Evolutionary conservation across 2,797 vertebrate species (phyloP), one percentile per base, ranked within the genome.

Genomic region (Saguinus oedipus): DNA sequence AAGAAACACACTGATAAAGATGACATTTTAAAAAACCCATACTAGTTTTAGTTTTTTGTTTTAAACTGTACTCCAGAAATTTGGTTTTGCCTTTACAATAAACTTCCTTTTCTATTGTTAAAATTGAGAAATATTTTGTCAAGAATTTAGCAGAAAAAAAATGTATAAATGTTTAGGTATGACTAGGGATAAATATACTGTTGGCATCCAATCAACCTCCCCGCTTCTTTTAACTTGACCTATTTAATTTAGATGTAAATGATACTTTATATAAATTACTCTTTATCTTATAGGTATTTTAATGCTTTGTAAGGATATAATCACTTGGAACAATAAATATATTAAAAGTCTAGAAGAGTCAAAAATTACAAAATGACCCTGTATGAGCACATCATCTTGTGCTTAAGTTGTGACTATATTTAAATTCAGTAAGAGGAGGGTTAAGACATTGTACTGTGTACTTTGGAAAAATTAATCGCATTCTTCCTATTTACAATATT

Each of bases 71-170:
- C 72, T 90, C 88, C 17, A 92, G 72, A 39, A 95, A 75, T 93
- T 97, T 48, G 0, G n/a, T 61, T 95, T 94, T n/a, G 4, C 24
- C 89, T n/a, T 91, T 93, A 33, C 4, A 39, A 48, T 96, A 87
- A 55, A 46, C 27, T 82, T 81, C 36, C 50, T 96, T 91, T 68
- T 50, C 2, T 88, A 57, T 83, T 57, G 33, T 36, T 90, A 92
- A 94, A 89, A 33, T 64, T 95, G 76, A 95, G 24, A 97, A 97
- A 96, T 59, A 72, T 90, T 92, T 96, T 97, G 50, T 93, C 57
- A 97, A 94, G 53, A 93, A 78, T 81, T 97, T 94, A 96, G 3
- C 91, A 93, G 19, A 79, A 19, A 55, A 55, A 64, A 91, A 76
- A 39, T 57, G 4, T 8, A 22, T 82, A 50, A 39, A 84, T 88